Evolutionary conservation across 1,140 invertebrate species (phyloP), one percentile per base, ranked within the genome.

Genomic region (Ostrea edulis): DNA sequence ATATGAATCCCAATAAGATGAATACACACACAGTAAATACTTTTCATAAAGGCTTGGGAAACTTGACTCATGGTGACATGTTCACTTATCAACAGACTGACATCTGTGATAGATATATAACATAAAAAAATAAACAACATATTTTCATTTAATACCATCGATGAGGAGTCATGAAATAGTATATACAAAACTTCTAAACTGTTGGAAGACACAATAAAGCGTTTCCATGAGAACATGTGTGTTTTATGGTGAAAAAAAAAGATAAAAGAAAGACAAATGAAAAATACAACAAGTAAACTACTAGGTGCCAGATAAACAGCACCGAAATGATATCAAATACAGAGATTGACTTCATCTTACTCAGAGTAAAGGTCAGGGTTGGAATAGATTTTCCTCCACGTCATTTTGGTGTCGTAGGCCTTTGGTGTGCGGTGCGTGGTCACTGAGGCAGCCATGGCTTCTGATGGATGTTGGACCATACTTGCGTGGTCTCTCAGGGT

Each of bases 381-480:
- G 54, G 92, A 89, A 89, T 94, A 95, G 86, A 95, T 94, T 85
- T 94, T 95, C 85, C 91, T 93, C 93, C 93, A 94, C 0, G 93
- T 89, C 35, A 87, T 81, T 52, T 81, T 88, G 22, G 94, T 94
- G 84, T 93, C 94, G 86, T 92, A 89, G 62, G 93, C 92, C 55
- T 91, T 89, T 2, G 87, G 58, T 44, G 92, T 90, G 22, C 88
- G 87, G 77, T 93, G 92, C 7, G 92, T 91, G 12, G 92, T 92
- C 0, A 94, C 93, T 9, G 90, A 89, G 5, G 91, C 92, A 22
- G 92, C 85, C 29, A 90, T 82, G 0, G 92, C 85, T 17, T 62
- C 77, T n/a, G 90, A 90, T 3, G 93, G 94, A 62, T 93, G 89
- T 44, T 92, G 88, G 2, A 95, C 92, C 3, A 90, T 68, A 3